Conservation (phyloP, 2,888 invertebrate species). For the Calliscelio sp. region DNA sequence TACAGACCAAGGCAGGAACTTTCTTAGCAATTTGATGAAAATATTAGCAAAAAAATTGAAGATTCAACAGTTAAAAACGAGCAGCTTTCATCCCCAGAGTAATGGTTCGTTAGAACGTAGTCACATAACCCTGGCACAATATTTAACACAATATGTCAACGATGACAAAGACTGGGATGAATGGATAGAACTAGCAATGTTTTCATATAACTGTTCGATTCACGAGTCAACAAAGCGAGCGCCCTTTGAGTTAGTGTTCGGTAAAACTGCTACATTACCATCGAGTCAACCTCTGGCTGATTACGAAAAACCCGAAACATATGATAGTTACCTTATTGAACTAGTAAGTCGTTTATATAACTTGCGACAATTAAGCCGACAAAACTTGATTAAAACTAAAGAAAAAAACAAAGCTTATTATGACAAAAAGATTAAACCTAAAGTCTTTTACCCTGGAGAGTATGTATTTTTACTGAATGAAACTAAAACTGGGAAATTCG, state of each 20-base stretch:
- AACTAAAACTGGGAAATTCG: conserved; percentile 27
- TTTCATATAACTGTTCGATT: too few relatives aligned
- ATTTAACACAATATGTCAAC: too few relatives aligned
- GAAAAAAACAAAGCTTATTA: conserved; percentile 22
- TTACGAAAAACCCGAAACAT: conserved; percentile 5
- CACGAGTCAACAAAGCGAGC: too few relatives aligned
- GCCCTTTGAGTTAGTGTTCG: too few relatives aligned
- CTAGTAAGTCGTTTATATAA: conserved; percentile 13
- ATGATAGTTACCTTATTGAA: conserved; percentile 20
- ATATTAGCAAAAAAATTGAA: conserved; percentile 13
- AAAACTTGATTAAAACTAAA: conserved; percentile 31
- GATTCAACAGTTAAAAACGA: conserved; percentile 21
- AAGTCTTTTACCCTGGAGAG: conserved; percentile 14
- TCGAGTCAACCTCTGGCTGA: too few relatives aligned
- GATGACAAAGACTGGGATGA: too few relatives aligned
- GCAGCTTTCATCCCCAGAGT: conserved; percentile 3
- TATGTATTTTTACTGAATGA: conserved; percentile 25
- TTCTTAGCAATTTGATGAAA: not conserved
- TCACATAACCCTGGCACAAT: not conserved
- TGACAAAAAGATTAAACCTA: conserved; percentile 14
- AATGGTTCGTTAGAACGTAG: conserved; percentile 1
- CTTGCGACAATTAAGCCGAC: not conserved
- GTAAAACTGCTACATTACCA: too few relatives aligned
- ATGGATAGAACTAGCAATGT: too few relatives aligned
- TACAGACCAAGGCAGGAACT: not conserved